Conservation (phyloP, 2,113 vertebrate species). For the Campylomormyrus tamandua region DNA sequence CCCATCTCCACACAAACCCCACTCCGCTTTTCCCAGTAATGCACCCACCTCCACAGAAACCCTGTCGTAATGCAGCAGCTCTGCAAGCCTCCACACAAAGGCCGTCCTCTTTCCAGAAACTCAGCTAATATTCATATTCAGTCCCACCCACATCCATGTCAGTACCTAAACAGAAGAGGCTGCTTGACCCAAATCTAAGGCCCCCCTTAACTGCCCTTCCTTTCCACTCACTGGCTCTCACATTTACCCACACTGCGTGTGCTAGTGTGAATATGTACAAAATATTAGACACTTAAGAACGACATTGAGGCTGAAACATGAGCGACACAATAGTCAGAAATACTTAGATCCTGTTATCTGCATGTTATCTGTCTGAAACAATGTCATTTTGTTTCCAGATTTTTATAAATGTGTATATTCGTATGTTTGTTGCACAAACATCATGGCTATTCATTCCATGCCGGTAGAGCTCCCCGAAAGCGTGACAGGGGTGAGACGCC, state of each 20-base stretch:
- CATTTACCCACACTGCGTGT: neutral
- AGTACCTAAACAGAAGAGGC: neutral
- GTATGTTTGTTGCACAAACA: neutral
- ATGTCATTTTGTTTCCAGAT: neutral
- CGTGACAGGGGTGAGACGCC: conserved; percentile 20
- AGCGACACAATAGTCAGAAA: neutral
- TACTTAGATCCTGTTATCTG: neutral
- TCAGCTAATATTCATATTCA: neutral
- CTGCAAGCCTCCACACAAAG: neutral
- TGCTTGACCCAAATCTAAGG: neutral
- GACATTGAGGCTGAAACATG: neutral
- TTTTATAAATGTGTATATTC: neutral
- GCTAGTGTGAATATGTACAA: neutral
- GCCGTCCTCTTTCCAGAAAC: neutral
- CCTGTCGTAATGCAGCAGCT: neutral
- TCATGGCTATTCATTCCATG: neutral
- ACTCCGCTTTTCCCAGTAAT: neutral
- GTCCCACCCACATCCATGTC: neutral
- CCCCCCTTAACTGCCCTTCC: neutral
- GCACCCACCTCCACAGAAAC: neutral
- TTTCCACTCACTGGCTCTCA: neutral
- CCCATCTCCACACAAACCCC: neutral
- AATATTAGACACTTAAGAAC: neutral
- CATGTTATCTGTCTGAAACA: neutral
- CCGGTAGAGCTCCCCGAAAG: neutral